Evolutionary conservation across 2,888 invertebrate species (phyloP).

Genomic region (Dascillus cervinus): DNA sequence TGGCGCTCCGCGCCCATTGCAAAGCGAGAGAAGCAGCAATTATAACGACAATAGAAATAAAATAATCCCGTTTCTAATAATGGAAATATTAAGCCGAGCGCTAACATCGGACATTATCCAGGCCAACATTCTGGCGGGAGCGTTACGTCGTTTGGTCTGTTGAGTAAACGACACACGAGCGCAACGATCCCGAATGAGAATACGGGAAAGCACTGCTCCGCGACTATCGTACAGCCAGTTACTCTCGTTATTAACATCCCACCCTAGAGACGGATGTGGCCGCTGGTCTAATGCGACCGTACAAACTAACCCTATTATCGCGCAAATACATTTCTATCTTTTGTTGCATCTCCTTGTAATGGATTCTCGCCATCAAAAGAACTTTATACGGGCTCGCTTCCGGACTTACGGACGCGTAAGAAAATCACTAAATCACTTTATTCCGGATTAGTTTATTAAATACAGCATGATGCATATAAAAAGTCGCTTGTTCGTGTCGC

Average conservation of each 20-base stretch:
- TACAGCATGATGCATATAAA: conserved; percentile 3
- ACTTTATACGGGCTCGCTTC: conserved; percentile 13
- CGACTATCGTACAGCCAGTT: conserved; percentile 19
- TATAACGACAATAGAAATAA: conserved; percentile 9
- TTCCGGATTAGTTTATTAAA: conserved; percentile 15
- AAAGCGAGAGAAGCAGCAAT: conserved; percentile 5
- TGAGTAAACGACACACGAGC: conserved; percentile 20
- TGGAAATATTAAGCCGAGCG: conserved; percentile 21
- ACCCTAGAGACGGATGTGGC: conserved; percentile 20
- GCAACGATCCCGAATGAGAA: conserved; percentile 19
- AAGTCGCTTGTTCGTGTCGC: not conserved
- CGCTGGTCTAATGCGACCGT: conserved; percentile 17
- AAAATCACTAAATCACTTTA: conserved; percentile 18
- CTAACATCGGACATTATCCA: conserved; percentile 20
- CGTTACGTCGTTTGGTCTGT: conserved; percentile 23
- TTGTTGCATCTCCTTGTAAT: conserved; percentile 12
- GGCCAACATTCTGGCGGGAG: conserved; percentile 16
- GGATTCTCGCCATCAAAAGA: conserved; percentile 18
- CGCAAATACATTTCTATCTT: conserved; percentile 12
- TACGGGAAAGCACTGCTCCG: conserved; percentile 15
- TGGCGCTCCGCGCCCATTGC: conserved; percentile 1
- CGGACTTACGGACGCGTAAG: conserved; percentile 15
- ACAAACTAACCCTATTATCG: conserved; percentile 16
- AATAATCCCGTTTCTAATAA: conserved; percentile 13
- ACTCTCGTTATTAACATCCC: conserved; percentile 24